These are phyloP conservation scores for Poeciliopsis retropinna DNA, from an alignment of 2,113 vertebrate genomes.

Conservation along the genomic window DNA sequence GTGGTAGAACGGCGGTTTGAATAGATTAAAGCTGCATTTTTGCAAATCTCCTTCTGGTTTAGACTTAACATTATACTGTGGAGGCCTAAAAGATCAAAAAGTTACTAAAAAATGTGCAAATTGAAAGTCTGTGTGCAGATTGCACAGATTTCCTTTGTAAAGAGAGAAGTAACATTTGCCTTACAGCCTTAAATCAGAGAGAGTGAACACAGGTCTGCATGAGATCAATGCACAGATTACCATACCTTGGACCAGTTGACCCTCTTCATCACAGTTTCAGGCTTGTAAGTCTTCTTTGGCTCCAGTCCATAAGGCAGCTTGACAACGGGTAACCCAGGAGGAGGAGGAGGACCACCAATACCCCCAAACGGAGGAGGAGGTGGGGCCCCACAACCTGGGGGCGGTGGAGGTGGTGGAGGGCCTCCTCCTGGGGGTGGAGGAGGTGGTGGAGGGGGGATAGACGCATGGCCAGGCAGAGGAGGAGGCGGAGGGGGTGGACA, in stretches of 20 bases:
- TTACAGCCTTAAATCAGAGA: background rate
- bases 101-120: background rate
- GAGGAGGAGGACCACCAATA: slow-evolving; percentile 68
- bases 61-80: slow-evolving; percentile 14
- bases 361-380: slow-evolving; percentile 77
- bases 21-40: slow-evolving; percentile 40
- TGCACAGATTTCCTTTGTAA: background rate
- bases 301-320: slow-evolving; percentile 91
- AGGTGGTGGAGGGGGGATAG: slow-evolving; percentile 65
- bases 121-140: background rate
- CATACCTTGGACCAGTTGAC: slow-evolving; percentile 98
- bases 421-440: slow-evolving; percentile 72
- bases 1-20: slow-evolving; percentile 39
- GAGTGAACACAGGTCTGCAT: background rate
- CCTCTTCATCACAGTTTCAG: slow-evolving; percentile 91
- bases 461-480: slow-evolving; percentile 60
- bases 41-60: slow-evolving; percentile 24
- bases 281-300: slow-evolving; percentile 91
- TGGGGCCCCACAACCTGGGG: slow-evolving; percentile 73
- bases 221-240: background rate
- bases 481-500: slow-evolving; percentile 71
- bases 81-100: background rate
- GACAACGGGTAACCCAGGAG: slow-evolving; percentile 72
- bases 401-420: slow-evolving; percentile 78
- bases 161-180: background rate